Evolutionary conservation across 2,113 vertebrate genomes (phyloP).

Genomic region (Embiotoca jacksoni): DNA sequence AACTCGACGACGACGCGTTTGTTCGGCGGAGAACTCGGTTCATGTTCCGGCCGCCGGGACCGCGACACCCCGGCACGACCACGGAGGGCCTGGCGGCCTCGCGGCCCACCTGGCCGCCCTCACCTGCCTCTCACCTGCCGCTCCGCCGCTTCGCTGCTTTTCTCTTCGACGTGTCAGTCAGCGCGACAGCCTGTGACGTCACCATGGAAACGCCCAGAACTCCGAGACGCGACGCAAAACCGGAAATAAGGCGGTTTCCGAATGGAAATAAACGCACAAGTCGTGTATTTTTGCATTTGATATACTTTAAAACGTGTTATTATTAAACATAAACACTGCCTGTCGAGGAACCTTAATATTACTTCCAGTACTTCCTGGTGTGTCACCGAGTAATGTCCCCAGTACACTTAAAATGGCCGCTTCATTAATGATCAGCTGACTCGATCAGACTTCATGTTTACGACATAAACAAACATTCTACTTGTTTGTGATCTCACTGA

Average conservation of each 20-base stretch:
- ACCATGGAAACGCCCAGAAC: slow-evolving; percentile 66
- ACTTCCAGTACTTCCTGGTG: slow-evolving; percentile 30
- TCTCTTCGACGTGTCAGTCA: slow-evolving; percentile 62
- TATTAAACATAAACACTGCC: accelerated
- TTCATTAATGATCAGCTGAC: background rate
- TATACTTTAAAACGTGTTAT: no score
- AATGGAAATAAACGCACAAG: background rate
- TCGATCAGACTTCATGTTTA: no score
- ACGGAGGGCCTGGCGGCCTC: no score
- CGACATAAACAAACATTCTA: no score
- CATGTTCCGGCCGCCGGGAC: background rate
- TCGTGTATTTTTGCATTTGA: accelerated
- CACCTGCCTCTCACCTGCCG: slow-evolving; percentile 16
- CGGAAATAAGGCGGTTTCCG: background rate
- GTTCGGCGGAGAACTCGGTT: accelerated
- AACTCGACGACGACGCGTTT: slow-evolving; percentile 36
- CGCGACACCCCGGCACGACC: accelerated
- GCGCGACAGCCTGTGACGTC: slow-evolving; percentile 56
- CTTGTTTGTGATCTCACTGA: no score
- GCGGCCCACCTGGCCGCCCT: background rate
- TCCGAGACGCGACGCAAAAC: background rate
- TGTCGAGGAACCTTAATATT: background rate
- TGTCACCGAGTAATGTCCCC: slow-evolving; percentile 46
- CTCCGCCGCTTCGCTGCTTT: slow-evolving; percentile 33
- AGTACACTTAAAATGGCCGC: slow-evolving; percentile 78